phyloP scores from a whole-genome alignment of 1,140 invertebrate genomes.

The Tetragnatha versicolor region DNA sequence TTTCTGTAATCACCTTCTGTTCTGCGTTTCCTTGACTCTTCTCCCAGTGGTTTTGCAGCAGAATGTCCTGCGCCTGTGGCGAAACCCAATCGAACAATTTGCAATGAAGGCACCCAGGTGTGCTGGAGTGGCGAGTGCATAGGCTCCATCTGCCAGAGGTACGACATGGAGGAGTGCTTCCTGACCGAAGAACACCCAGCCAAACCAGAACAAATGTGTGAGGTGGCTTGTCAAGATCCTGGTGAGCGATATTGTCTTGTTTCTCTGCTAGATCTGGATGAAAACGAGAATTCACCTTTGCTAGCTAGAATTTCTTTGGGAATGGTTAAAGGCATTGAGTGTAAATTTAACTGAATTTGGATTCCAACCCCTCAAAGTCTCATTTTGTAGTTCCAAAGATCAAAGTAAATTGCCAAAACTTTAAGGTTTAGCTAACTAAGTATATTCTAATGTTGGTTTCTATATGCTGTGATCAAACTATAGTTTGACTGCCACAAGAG shows the following conservation, averaged over 20 bases:
- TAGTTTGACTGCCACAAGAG: no score
- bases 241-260: conserved; percentile 60
- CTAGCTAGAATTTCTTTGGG: no score
- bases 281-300: no score
- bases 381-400: no score
- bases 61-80: conserved; percentile 80
- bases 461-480: no score
- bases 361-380: no score
- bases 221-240: conserved; percentile 92
- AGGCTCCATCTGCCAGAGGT: conserved; percentile 93
- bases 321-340: no score
- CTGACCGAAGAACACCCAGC: conserved; percentile 83
- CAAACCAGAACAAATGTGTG: conserved; percentile 84
- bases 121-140: conserved; percentile 93
- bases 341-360: no score
- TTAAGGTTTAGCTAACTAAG: no score
- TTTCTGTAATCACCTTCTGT: background rate
- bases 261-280: no score
- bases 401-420: no score
- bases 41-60: conserved; percentile 62
- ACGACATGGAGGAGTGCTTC: conserved; percentile 95
- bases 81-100: conserved; percentile 81
- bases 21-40: conserved; percentile 2
- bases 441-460: no score
- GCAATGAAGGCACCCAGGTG: conserved; percentile 83